These are phyloP conservation scores for Aricia agestis DNA, from an alignment of 1,140 invertebrate genomes.

Conservation along the genomic window DNA sequence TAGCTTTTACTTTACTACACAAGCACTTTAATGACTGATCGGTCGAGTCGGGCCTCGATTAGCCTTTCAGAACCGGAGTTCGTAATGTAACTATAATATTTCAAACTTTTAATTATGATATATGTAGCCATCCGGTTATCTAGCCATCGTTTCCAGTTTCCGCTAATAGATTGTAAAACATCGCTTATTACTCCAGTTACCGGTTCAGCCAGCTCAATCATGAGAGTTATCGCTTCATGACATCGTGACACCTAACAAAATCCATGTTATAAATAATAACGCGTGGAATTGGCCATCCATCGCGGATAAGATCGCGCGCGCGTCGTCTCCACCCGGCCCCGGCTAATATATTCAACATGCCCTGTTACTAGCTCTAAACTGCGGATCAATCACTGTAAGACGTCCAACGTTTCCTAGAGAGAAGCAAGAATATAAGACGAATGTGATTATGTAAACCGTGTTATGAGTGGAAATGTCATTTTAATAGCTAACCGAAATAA, in stretches of 20 bases:
- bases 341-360: not conserved
- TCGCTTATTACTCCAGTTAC: not conserved
- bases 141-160: not conserved
- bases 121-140: not conserved
- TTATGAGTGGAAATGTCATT: not conserved
- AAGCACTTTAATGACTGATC: too few species aligned
- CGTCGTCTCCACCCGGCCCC: not conserved
- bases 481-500: too few species aligned
- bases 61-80: too few species aligned
- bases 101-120: not conserved
- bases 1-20: too few species aligned
- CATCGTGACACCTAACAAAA: slow-evolving; percentile 13
- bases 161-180: not conserved
- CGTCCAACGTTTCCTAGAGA: not conserved
- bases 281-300: not conserved
- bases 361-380: not conserved
- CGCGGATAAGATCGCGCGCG: not conserved
- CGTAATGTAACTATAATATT: not conserved
- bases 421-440: not conserved
- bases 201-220: not conserved
- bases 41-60: too few species aligned
- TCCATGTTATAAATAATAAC: slow-evolving; percentile 17
- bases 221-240: not conserved
- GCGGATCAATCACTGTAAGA: not conserved
- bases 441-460: not conserved